Evolutionary conservation across 2,888 invertebrate genomes (phyloP), one percentile per base, ranked within the genome.

Genomic region (Cosmorhoe ocellata): DNA sequence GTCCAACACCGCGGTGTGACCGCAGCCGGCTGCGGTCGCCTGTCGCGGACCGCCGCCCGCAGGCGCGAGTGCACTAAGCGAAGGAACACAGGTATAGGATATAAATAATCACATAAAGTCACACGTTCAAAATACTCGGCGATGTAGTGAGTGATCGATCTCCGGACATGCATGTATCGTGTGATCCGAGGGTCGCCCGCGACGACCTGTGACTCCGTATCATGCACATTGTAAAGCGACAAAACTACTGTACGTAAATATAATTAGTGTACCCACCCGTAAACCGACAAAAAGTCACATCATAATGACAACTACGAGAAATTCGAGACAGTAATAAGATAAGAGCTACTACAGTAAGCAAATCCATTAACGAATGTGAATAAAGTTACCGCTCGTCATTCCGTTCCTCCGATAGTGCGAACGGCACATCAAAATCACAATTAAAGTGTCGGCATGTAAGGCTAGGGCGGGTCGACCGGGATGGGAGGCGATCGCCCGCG

Each of bases 201-300:
- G 69, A 74, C 45, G 38, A 28, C 38, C 18, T 71, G 64, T 65
- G 71, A 69, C 72, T 76, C 81, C 73, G 26, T 61, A 24, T 78
- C 87, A 88, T 88, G 88, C 88, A 89, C 87, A 82, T 84, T 81
- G 80, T 84, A 82, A 87, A 88, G 87, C 88, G 84, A 84, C 87
- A 85, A 85, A 84, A 86, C 89, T 89, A 89, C 89, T 82, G 76
- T 86, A 88, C 84, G 86, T 86, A 87, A 84, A 86, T 81, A 85
- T 82, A 85, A 85, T 87, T 86, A 88, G 87, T 86, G 87, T 87
- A 88, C 89, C 88, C 88, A 89, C 87, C 88, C 88, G 78, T 80
- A 64, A 78, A 84, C 84, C 85, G 87, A 84, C 84, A 82, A 64
- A 69, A 76, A 74, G 71, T 81, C 83, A 79, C 82, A 78, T 79